phyloP scores from a whole-genome alignment of 2,888 invertebrate species.

The Andrena bucephala region DNA sequence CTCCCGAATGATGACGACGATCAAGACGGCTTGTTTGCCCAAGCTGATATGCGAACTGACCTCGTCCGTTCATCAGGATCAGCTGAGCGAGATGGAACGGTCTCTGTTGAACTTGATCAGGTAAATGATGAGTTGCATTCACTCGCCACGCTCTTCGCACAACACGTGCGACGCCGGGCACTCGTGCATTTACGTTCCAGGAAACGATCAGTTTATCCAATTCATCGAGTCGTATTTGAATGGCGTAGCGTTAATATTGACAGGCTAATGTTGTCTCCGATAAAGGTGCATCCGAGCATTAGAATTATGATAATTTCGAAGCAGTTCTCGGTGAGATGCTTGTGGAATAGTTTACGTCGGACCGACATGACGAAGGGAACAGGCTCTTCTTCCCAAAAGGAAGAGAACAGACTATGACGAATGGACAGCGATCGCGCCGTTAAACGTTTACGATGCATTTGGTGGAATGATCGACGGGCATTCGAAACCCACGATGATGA shows the following conservation, averaged over 20 bases:
- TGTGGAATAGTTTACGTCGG: neutral
- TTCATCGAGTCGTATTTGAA: too few species aligned
- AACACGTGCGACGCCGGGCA: neutral
- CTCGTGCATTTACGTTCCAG: neutral
- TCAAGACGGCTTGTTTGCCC: slow-evolving; percentile 88
- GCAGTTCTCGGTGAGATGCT: neutral
- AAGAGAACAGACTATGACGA: slow-evolving; percentile 20
- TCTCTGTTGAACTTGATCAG: slow-evolving; percentile 87
- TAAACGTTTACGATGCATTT: slow-evolving; percentile 24
- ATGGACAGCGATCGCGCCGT: slow-evolving; percentile 4
- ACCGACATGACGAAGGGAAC: slow-evolving; percentile 5
- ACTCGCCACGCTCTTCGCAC: neutral
- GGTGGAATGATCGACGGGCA: slow-evolving; percentile 13
- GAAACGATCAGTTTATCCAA: neutral
- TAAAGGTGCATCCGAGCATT: too few species aligned
- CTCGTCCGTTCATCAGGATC: slow-evolving; percentile 87
- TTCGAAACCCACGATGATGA: slow-evolving; percentile 11
- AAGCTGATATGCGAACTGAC: slow-evolving; percentile 89
- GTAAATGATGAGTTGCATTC: slow-evolving; percentile 81
- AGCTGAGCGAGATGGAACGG: slow-evolving; percentile 88
- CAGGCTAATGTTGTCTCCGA: too few species aligned
- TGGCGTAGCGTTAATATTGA: too few species aligned
- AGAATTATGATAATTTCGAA: too few species aligned
- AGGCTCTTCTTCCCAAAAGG: neutral
- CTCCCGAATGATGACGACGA: slow-evolving; percentile 86